Base-by-base conservation (phyloP, 2,113 vertebrate species). In the Pungitius pungitius region DNA sequence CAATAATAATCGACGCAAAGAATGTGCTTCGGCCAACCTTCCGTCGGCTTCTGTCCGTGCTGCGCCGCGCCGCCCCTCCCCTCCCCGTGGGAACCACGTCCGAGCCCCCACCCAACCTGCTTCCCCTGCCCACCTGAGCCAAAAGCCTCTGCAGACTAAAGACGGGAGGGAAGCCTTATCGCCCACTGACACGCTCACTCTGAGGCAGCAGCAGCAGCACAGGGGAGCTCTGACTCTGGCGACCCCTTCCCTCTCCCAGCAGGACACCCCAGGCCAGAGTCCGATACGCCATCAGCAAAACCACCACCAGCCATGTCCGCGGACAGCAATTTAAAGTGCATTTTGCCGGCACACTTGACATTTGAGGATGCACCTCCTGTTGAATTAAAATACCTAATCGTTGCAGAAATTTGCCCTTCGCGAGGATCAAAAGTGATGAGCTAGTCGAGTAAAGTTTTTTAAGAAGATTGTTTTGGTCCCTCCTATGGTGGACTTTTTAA, bases 171-270 rank as follows among this genome's bases (percentile, higher is more conserved):
- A 33, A 45, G 57, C 30, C 72, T 85, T 65, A 81, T 84, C 83
- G 20, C 72, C 59, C 24, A 2, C 65, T 27, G 42, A 69, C 80
- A 86, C 73, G 40, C 40, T 20, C 45, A 45, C 40, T 20, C 45
- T 10, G 57, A 76, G 78, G 83, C 78, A 39, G 83, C 68, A 81
- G 83, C 68, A 81, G 84, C 69, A 18, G 52, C n/a, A 10, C 86
- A 82, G 76, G 83, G 82, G 75, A 75, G 72, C 81, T 61, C 76
- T 35, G 18, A 60, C 78, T 74, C 69, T 6, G 61, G 73, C 74
- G 77, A 81, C 60, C 81, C 59, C 49, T 35, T 17, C 6, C 27
- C 13, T 17, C n/a, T 42, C 45, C 47, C 22, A 8, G 18, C 61
- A 18, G 39, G 55, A 33, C 27, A 54, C 62, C 62, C 42, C 57